Evolutionary conservation across 1,140 invertebrate genomes (phyloP).

Genomic region (Drosophila repletoides): DNA sequence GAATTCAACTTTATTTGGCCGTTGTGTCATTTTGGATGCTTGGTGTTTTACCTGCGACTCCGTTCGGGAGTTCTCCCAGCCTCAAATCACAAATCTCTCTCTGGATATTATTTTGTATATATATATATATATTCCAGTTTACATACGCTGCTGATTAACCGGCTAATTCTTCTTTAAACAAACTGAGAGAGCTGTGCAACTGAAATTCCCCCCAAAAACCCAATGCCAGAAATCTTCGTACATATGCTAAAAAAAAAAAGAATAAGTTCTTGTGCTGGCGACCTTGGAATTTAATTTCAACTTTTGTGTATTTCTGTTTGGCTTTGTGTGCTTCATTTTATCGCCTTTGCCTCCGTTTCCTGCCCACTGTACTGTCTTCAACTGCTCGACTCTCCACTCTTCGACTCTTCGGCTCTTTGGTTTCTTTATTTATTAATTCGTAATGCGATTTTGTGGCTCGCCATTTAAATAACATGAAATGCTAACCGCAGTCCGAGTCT

Average conservation of each 20-base stretch:
- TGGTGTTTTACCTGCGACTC: constrained; percentile 53
- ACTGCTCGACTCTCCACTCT: too few relatives aligned
- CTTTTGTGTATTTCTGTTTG: constrained; percentile 5
- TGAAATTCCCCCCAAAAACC: constrained; percentile 14
- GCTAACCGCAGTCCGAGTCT: constrained; percentile 17
- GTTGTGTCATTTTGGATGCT: constrained; percentile 12
- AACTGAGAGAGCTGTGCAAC: constrained; percentile 34
- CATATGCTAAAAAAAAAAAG: constrained; percentile 55
- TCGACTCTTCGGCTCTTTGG: neutral
- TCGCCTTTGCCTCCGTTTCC: constrained; percentile 24
- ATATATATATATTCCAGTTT: constrained; percentile 49
- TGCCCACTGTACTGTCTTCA: constrained; percentile 7
- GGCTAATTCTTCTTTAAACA: constrained; percentile 76
- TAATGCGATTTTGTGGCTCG: constrained; percentile 51
- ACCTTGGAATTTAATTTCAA: constrained; percentile 65
- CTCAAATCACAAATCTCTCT: constrained; percentile 13
- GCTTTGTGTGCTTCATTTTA: constrained; percentile 16
- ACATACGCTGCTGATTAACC: constrained; percentile 48
- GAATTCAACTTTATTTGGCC: constrained; percentile 48
- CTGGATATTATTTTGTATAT: neutral
- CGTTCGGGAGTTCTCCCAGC: constrained; percentile 14
- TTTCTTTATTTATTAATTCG: constrained; percentile 63
- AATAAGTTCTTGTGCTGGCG: constrained; percentile 52
- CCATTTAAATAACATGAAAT: constrained; percentile 42
- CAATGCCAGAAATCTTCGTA: constrained; percentile 53